Base-by-base conservation (phyloP, 2,888 invertebrate species). In the Tridacna gigas region DNA sequence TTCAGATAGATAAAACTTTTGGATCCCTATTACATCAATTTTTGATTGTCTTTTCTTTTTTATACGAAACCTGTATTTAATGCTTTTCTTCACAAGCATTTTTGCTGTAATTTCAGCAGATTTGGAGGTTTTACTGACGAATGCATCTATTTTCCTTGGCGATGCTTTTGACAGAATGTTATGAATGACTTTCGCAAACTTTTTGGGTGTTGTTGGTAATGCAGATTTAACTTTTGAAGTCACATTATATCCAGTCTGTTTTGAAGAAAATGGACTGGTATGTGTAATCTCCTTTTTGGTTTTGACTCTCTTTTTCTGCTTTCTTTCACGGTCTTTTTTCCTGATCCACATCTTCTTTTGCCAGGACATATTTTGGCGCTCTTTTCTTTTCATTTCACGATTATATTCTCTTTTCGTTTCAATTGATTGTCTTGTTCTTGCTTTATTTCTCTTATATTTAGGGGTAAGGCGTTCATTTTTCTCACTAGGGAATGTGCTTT, bases 271-370 rank as follows among this genome's bases (percentile, higher is more conserved):
- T 37, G 77, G 82, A 74, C 82, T 82, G n/a, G 26, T 71, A n/a
- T 22, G 13, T 51, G 47, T 48, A 56, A 56, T 66, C 15, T 66
- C 26, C 66, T 71, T 51, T 25, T 45, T 63, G 74, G 25, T 74
- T 77, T 67, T 75, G 74, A 71, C 77, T 51, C 51, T 80, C 65
- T 77, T 74, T 67, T 69, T 45, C 47, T 76, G 37, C 77, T 83
- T 77, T 77, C 78, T 80, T 48, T 80, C 80, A 74, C 80, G 65
- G 77, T 83, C 83, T 69, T 79, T 83, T 56, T 83, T 80, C 69
- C 77, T 77, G 25, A 80, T 66, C 80, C 83, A 80, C 77, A 77
- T 83, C 73, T 83, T 76, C 79, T 83, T 83, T 69, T 83, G 83
- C 74, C 69, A 74, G 18, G 77, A 48, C 80, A 80, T 80, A 77